phyloP scores from a whole-genome alignment of 2,113 vertebrate species.

The Erythrolamprus reginae region DNA sequence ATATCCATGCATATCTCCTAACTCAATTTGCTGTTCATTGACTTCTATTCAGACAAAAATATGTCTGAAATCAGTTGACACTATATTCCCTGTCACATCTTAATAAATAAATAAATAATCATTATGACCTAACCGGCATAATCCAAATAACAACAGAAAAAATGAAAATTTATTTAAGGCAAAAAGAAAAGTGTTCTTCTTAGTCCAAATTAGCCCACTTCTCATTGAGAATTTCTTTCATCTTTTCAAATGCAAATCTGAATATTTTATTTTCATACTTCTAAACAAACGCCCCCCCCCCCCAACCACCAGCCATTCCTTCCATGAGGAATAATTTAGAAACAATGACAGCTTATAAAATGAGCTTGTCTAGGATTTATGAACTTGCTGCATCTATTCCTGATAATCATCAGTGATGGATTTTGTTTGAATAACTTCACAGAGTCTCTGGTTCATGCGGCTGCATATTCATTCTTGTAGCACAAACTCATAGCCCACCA shows the following conservation, averaged over 20 bases:
- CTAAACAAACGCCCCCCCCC: too few relatives aligned
- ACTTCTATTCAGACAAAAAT: too few relatives aligned
- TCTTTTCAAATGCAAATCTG: conserved; percentile 14
- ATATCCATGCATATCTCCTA: too few relatives aligned
- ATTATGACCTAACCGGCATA: background rate
- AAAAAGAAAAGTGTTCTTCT: background rate
- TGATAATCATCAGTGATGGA: conserved; percentile 40
- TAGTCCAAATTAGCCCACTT: conserved; percentile 22
- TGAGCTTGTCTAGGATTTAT: conserved; percentile 44
- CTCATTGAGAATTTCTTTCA: conserved; percentile 18
- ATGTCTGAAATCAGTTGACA: too few relatives aligned
- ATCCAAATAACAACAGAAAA: background rate
- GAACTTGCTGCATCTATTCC: conserved; percentile 25
- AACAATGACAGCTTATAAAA: conserved; percentile 43
- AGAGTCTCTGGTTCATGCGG: conserved; percentile 25
- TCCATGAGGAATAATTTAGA: conserved; percentile 42
- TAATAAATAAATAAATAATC: background rate
- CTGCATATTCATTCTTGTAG: background rate
- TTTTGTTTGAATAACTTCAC: conserved; percentile 41
- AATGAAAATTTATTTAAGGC: background rate
- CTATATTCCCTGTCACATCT: too few relatives aligned
- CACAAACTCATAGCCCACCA: background rate
- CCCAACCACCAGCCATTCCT: conserved; percentile 17
- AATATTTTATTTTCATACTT: conserved; percentile 22
- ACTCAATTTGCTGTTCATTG: too few relatives aligned